Percentiles rank a stretch among this genome's conserved stretches.
Conservation (phyloP, 2,888 invertebrate species). For the Polia nebulosa region DNA sequence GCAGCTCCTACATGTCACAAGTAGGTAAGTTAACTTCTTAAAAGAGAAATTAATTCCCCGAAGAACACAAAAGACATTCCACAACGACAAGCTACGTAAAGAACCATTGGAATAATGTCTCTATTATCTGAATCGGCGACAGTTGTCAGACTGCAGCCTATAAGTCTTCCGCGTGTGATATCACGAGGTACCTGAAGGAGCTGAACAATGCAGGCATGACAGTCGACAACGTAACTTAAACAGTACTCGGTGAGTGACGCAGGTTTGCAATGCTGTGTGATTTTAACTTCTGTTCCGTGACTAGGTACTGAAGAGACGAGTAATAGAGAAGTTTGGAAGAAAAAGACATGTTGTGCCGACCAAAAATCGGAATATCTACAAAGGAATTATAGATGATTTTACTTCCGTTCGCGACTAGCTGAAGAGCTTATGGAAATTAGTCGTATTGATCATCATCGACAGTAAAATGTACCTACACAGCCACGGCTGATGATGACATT, state of each 20-base stretch:
- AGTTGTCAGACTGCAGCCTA: conserved; percentile 15
- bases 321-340: too few species aligned
- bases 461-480: too few species aligned
- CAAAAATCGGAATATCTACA: not conserved
- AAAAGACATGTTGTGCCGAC: not conserved
- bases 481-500: too few species aligned
- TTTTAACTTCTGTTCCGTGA: conserved; percentile 15
- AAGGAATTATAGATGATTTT: not conserved
- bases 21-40: not conserved
- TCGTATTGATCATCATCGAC: not conserved
- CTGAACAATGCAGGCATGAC: conserved; percentile 38
- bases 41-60: conserved; percentile 8
- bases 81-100: not conserved
- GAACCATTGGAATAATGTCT: conserved; percentile 22
- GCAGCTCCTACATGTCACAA: not conserved
- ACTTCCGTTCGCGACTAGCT: conserved; percentile 5
- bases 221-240: conserved; percentile 23
- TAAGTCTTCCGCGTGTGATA: conserved; percentile 45
- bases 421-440: not conserved
- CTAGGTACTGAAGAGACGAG: not conserved
- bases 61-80: conserved; percentile 31
- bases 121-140: conserved; percentile 43
- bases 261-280: not conserved
- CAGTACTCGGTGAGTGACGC: not conserved
- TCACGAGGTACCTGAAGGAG: conserved; percentile 19